A percentile compares a stretch with the other conserved stretches of the same genome.
These are phyloP conservation scores for Lates calcarifer DNA, from an alignment of 2,113 vertebrate species.

Conservation along the genomic window DNA sequence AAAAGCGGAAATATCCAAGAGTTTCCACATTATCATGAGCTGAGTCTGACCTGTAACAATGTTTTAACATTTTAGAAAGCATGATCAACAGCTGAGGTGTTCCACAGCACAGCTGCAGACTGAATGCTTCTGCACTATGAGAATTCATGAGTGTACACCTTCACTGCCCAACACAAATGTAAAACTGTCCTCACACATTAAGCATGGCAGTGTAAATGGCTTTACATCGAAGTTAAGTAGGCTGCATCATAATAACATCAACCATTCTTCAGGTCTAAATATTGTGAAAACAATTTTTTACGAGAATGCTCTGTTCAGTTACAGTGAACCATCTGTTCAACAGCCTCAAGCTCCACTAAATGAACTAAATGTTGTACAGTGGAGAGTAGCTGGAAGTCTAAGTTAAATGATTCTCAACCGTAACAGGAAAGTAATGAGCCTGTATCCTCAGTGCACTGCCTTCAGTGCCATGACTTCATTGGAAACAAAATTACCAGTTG, in stretches of 20 bases:
- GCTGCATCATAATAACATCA: slow-evolving; percentile 37
- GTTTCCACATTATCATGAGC: background rate
- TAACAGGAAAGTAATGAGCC: slow-evolving; percentile 23
- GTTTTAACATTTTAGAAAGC: background rate
- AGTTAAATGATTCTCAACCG: slow-evolving; percentile 38
- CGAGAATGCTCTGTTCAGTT: slow-evolving; percentile 18
- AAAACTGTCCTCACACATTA: background rate
- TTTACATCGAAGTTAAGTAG: slow-evolving; percentile 29
- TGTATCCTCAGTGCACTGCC: background rate
- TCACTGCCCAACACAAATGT: background rate
- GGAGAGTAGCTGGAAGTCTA: slow-evolving; percentile 16
- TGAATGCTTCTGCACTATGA: background rate
- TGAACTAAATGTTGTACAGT: slow-evolving; percentile 19
- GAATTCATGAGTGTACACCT: background rate
- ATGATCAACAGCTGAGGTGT: background rate
- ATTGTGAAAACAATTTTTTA: slow-evolving; percentile 37
- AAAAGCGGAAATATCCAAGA: background rate
- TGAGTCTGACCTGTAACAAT: background rate
- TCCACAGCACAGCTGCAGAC: background rate
- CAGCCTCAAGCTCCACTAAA: slow-evolving; percentile 28
- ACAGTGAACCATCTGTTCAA: slow-evolving; percentile 36
- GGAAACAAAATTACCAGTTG: background rate
- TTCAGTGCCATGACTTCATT: slow-evolving; percentile 14
- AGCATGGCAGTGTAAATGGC: background rate
- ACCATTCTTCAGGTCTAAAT: slow-evolving; percentile 30